Evolutionary conservation across 2,113 vertebrate species (phyloP).

Genomic region (Sminthopsis crassicaudata): DNA sequence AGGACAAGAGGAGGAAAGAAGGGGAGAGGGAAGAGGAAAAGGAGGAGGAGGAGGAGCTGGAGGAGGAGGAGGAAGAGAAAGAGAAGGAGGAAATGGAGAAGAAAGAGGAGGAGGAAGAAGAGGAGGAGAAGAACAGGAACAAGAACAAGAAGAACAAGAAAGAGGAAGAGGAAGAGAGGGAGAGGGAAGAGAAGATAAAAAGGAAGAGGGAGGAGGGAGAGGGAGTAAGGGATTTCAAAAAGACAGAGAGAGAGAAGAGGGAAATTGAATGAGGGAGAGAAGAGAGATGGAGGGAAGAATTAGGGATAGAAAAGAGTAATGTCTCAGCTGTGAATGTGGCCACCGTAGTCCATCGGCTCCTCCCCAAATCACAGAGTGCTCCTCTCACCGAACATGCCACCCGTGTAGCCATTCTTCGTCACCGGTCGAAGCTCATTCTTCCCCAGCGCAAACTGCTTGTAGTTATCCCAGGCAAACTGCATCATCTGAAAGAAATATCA

Average conservation of each 20-base stretch:
- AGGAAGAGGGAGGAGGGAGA: too few relatives aligned
- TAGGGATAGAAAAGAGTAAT: background rate
- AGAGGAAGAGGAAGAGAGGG: too few relatives aligned
- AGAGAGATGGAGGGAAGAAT: background rate
- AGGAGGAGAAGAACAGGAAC: too few relatives aligned
- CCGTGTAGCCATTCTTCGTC: constrained; percentile 93
- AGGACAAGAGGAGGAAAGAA: too few relatives aligned
- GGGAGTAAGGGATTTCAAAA: background rate
- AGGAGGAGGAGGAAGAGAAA: too few relatives aligned
- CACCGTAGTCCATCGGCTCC: too few relatives aligned
- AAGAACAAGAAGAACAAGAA: too few relatives aligned
- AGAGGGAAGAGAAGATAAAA: too few relatives aligned
- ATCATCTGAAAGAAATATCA: constrained; percentile 91
- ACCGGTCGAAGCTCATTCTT: constrained; percentile 96
- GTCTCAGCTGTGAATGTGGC: background rate
- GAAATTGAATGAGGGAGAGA: background rate
- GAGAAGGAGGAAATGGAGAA: too few relatives aligned
- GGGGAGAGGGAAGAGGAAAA: too few relatives aligned
- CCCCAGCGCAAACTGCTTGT: constrained; percentile 93
- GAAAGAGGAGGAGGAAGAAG: too few relatives aligned
- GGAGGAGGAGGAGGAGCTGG: too few relatives aligned
- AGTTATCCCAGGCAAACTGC: constrained; percentile 99
- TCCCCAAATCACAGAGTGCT: accelerated
- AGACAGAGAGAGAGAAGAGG: background rate
- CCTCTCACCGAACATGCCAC: constrained; percentile 98